A percentile compares a stretch with the other conserved stretches of the same genome.
phyloP scores from a whole-genome alignment of 2,888 invertebrate species.

The Tortrix viridana region DNA sequence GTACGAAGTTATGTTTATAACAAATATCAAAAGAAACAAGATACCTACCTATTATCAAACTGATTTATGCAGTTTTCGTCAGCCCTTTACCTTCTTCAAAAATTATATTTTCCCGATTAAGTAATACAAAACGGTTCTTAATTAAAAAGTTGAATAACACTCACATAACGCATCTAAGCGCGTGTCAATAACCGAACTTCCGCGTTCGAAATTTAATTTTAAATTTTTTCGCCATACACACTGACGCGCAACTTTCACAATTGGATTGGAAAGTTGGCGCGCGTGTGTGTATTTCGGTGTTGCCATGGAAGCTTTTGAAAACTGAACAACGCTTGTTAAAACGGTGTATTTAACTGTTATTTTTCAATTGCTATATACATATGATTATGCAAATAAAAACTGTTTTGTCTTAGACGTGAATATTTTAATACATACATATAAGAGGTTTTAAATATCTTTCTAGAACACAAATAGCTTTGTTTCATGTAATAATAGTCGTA shows the following conservation, averaged over 20 bases:
- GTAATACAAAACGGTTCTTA: not conserved
- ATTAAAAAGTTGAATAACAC: slow-evolving; percentile 4
- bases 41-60: too few species aligned
- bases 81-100: not conserved
- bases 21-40: too few species aligned
- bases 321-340: slow-evolving; percentile 29
- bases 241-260: slow-evolving; percentile 56
- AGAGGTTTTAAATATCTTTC: too few species aligned
- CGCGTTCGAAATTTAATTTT: slow-evolving; percentile 52
- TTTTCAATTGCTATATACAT: slow-evolving; percentile 13
- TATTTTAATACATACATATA: slow-evolving; percentile 4
- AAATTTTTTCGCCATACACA: slow-evolving; percentile 49
- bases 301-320: slow-evolving; percentile 50
- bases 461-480: too few species aligned
- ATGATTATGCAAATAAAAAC: slow-evolving; percentile 28
- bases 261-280: slow-evolving; percentile 57
- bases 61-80: too few species aligned
- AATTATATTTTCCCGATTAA: not conserved
- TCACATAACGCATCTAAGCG: slow-evolving; percentile 6
- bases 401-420: slow-evolving; percentile 26
- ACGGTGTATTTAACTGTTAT: slow-evolving; percentile 40
- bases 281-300: slow-evolving; percentile 43
- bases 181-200: slow-evolving; percentile 55
- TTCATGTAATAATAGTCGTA: too few species aligned
- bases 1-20: too few species aligned